Conservation (phyloP, 2,888 invertebrate species). For the Drosophila cognata region DNA sequence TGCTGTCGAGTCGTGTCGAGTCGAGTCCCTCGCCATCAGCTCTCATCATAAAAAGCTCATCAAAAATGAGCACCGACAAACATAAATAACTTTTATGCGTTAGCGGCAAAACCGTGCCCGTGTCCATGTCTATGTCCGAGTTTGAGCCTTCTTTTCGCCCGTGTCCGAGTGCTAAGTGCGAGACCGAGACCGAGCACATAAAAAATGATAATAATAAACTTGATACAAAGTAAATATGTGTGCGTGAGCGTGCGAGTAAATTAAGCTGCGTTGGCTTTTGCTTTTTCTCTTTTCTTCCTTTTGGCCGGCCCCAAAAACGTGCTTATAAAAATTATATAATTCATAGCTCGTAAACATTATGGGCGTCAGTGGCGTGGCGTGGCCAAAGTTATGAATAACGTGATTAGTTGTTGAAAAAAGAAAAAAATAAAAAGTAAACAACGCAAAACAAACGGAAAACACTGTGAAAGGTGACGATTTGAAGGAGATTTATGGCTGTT, state of each 20-base stretch:
- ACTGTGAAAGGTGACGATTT: slow-evolving; percentile 46
- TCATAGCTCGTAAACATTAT: slow-evolving; percentile 79
- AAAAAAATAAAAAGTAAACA: slow-evolving; percentile 17
- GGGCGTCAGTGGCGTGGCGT: slow-evolving; percentile 47
- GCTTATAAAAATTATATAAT: slow-evolving; percentile 80
- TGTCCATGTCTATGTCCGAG: slow-evolving; percentile 11
- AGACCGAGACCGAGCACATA: slow-evolving; percentile 48
- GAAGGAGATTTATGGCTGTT: slow-evolving; percentile 32
- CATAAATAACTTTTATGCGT: slow-evolving; percentile 76
- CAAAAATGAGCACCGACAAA: slow-evolving; percentile 70
- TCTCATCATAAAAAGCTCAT: slow-evolving; percentile 70
- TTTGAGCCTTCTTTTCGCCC: slow-evolving; percentile 3
- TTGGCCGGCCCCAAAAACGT: slow-evolving; percentile 57
- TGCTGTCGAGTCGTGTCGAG: slow-evolving; percentile 18
- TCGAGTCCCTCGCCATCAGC: slow-evolving; percentile 41
- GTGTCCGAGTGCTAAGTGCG: slow-evolving; percentile 15
- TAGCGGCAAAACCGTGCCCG: slow-evolving; percentile 10
- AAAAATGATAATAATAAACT: slow-evolving; percentile 81
- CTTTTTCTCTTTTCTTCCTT: background rate
- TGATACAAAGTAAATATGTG: slow-evolving; percentile 77
- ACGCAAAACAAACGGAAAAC: slow-evolving; percentile 10
- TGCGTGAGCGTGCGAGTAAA: slow-evolving; percentile 74
- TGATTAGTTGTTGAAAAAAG: slow-evolving; percentile 75
- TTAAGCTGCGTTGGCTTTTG: slow-evolving; percentile 66
- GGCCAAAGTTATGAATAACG: slow-evolving; percentile 77